A percentile compares a stretch with the other conserved stretches of the same genome.
These are phyloP conservation scores for Drosophila siamana DNA, from an alignment of 2,888 invertebrate species.

Conservation along the genomic window DNA sequence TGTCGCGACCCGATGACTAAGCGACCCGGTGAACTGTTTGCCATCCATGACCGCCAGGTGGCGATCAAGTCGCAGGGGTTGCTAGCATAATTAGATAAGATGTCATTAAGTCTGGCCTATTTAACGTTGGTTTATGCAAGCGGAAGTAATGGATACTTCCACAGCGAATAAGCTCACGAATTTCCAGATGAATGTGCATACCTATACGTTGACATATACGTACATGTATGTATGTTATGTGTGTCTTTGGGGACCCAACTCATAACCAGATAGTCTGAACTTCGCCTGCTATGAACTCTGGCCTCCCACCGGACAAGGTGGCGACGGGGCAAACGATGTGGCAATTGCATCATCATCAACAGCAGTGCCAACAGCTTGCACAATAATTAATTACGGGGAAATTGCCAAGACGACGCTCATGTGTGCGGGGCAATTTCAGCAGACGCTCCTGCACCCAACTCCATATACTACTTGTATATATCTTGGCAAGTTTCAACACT, in stretches of 20 bases:
- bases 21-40: conserved; percentile 27
- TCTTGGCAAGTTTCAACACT: conserved; percentile 28
- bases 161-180: conserved; percentile 4
- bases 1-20: conserved; percentile 46
- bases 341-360: conserved; percentile 52
- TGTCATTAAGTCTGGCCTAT: conserved; percentile 63
- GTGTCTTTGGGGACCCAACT: background rate
- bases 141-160: conserved; percentile 58
- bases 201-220: no score
- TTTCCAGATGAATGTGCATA: background rate
- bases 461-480: background rate
- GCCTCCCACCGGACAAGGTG: conserved; percentile 3
- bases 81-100: conserved; percentile 72
- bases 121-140: conserved; percentile 57
- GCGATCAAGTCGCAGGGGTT: conserved; percentile 27
- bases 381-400: conserved; percentile 59
- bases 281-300: conserved; percentile 36
- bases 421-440: no score
- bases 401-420: conserved; percentile 43
- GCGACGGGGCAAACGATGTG: conserved; percentile 28
- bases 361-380: conserved; percentile 36
- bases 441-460: no score
- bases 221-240: no score
- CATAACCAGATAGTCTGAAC: conserved; percentile 40
- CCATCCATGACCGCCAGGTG: conserved; percentile 37